Evolutionary conservation across 2,888 invertebrate genomes (phyloP), one percentile per base, ranked within the genome.

Genomic region (Venusia cambrica): DNA sequence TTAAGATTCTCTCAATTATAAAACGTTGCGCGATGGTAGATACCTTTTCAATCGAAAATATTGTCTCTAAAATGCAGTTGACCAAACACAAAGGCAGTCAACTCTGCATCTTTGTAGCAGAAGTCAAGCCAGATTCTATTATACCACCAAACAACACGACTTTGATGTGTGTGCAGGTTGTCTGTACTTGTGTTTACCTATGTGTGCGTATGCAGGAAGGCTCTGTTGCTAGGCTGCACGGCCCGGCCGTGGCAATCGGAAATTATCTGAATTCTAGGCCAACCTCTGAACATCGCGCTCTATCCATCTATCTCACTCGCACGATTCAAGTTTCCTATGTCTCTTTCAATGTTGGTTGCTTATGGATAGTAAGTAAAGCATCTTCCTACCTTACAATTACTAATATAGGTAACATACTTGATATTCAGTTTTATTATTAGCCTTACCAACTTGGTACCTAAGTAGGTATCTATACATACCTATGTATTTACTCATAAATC

Each of bases 241-340:
- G 36, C 22, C 31, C 45, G 25, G 49, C 64, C 64, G 59, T 62
- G 68, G 65, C 73, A 68, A 73, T 78, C 80, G 81, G 83, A 83
- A 83, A 81, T 83, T 73, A 73, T 69, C 71, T 71, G 69, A 76
- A 83, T 83, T 81, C 81, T 83, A 79, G 78, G 76, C 72, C 81
- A 77, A 42, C 60, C n/a, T 51, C 49, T 49, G 59, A 59, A 47
- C 66, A 67, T 61, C 61, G 56, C 54, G 46, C 19, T 10, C 27
- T 54, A n/a, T n/a, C n/a, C n/a, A n/a, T 62, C 60, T 51, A 51
- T 75, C 76, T 65, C 72, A 33, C 62, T 73, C 68, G 51, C 70
- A 64, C 70, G 42, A 54, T 49, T 35, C 38, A 34, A 51, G 15
- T 25, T 25, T 11, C n/a, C n/a, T n/a, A n/a, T n/a, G n/a, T n/a